These are phyloP conservation scores for Venturia canescens DNA, from an alignment of 1,140 invertebrate genomes.

Conservation along the genomic window DNA sequence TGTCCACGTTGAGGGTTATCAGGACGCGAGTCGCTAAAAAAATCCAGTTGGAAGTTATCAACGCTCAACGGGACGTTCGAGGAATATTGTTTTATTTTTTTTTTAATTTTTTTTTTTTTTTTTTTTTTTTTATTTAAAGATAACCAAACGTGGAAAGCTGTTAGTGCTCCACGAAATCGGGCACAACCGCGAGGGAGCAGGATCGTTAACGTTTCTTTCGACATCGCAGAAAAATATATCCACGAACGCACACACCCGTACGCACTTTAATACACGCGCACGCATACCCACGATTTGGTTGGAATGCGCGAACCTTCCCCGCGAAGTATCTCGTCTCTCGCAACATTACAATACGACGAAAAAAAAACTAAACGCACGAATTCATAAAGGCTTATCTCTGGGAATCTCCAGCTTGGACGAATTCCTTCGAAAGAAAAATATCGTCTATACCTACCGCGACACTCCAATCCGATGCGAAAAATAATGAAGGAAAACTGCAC, in stretches of 20 bases:
- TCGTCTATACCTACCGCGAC: too few relatives aligned
- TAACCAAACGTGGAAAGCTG: background rate
- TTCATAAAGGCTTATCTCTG: background rate
- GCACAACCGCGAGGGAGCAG: background rate
- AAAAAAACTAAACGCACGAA: background rate
- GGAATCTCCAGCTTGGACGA: background rate
- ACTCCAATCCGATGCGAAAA: background rate
- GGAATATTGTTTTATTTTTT: background rate
- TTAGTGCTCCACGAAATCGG: constrained; percentile 7
- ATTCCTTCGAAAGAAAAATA: background rate
- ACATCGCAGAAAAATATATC: background rate
- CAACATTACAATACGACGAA: background rate
- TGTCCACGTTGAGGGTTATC: background rate
- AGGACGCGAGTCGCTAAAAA: background rate
- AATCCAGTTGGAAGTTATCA: background rate
- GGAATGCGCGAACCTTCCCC: constrained; percentile 18
- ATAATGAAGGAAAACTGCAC: background rate
- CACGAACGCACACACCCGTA: background rate
- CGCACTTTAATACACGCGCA: background rate
- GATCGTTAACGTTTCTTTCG: constrained; percentile 21
- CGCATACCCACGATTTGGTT: background rate
- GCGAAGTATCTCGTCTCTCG: constrained; percentile 13
- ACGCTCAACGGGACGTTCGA: background rate
- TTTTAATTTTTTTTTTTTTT: background rate
- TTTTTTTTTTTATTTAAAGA: background rate